phyloP scores from a whole-genome alignment of 2,888 invertebrate genomes.

The Ophion ellenae region DNA sequence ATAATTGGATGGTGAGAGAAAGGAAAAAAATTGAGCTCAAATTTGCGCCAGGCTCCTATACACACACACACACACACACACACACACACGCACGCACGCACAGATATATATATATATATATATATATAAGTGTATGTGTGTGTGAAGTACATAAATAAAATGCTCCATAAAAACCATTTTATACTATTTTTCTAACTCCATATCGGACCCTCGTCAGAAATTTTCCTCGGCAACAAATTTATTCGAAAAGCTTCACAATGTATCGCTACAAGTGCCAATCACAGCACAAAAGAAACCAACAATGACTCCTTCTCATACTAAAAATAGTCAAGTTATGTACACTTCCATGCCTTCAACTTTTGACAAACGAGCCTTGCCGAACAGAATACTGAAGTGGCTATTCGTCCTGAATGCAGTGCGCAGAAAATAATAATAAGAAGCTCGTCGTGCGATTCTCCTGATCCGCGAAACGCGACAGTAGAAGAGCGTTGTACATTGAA shows the following conservation, averaged over 20 bases:
- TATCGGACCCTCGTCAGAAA: neutral
- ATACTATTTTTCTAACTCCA: too few species aligned
- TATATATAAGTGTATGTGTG: too few species aligned
- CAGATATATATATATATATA: too few species aligned
- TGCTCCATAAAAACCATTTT: too few species aligned
- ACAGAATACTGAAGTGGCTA: slow-evolving; percentile 10
- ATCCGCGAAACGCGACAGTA: neutral
- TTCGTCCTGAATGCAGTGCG: neutral
- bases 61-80: too few species aligned
- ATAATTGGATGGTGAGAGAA: too few species aligned
- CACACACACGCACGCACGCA: too few species aligned
- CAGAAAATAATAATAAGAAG: slow-evolving; percentile 43
- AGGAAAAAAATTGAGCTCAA: too few species aligned
- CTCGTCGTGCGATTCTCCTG: slow-evolving; percentile 35
- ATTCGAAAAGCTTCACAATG: neutral
- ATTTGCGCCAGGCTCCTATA: too few species aligned
- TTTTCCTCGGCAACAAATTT: neutral
- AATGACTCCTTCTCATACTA: neutral
- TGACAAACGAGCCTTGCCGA: neutral
- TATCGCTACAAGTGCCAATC: neutral
- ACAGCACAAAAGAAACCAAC: neutral
- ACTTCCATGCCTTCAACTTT: neutral
- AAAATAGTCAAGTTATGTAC: neutral
- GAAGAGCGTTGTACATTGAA: neutral
- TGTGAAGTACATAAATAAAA: too few species aligned